Evolutionary conservation across 1,140 invertebrate species (phyloP).

Genomic region (Leptoteleia sp.): DNA sequence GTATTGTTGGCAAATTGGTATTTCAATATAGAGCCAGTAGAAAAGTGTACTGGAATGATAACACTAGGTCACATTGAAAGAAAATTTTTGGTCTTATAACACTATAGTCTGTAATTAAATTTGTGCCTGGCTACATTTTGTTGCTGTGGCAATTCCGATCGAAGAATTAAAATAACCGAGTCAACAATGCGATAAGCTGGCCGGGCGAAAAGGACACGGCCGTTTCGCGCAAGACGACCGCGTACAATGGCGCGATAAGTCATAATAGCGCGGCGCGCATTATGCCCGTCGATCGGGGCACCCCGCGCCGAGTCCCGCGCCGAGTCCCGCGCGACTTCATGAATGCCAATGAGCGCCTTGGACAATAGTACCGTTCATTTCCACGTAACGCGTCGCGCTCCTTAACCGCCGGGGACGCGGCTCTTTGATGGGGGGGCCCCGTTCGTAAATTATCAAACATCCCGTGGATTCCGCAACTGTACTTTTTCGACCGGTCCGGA

Average conservation of each 20-base stretch:
- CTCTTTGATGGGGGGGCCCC: conserved; percentile 38
- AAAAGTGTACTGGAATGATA: too few relatives aligned
- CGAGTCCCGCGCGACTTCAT: conserved; percentile 57
- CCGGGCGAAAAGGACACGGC: conserved; percentile 31
- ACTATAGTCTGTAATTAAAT: too few relatives aligned
- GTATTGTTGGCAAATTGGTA: too few relatives aligned
- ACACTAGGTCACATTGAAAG: too few relatives aligned
- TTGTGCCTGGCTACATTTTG: too few relatives aligned
- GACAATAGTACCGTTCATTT: conserved; percentile 65
- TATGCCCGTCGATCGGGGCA: conserved; percentile 66
- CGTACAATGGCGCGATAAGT: conserved; percentile 70
- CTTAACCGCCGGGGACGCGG: conserved; percentile 26
- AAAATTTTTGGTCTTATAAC: too few relatives aligned
- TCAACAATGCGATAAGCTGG: conserved; percentile 35
- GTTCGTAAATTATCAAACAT: conserved; percentile 53
- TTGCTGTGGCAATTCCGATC: too few relatives aligned
- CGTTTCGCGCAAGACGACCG: conserved; percentile 47
- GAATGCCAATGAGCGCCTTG: conserved; percentile 68
- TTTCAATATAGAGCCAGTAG: too few relatives aligned
- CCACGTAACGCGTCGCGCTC: conserved; percentile 39
- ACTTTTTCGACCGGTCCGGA: too few relatives aligned
- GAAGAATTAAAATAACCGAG: conserved; percentile 25
- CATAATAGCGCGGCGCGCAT: conserved; percentile 67
- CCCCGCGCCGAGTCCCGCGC: too few relatives aligned
- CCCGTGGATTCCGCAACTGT: conserved; percentile 21